These are phyloP conservation scores for Dryadula phaetusa DNA, from an alignment of 2,888 invertebrate species.

Conservation along the genomic window DNA sequence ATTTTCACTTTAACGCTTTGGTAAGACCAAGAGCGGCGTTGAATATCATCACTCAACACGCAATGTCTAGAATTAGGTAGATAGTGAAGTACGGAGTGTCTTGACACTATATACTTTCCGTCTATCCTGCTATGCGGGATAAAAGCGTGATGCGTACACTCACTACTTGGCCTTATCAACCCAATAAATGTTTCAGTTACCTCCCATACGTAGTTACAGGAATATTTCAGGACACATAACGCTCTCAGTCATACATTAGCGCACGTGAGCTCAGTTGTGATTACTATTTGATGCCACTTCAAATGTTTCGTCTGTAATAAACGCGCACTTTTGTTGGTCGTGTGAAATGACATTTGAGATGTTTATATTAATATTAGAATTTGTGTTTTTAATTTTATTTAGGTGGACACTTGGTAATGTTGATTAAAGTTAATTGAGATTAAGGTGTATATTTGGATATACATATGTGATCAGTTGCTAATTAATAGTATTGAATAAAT, in stretches of 20 bases:
- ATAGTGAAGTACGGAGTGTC: no score
- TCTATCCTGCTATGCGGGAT: no score
- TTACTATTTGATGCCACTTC: constrained; percentile 22
- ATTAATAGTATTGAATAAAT: no score
- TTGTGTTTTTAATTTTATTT: not conserved
- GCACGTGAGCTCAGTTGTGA: constrained; percentile 11
- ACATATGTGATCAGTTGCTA: no score
- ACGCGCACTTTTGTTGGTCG: constrained; percentile 27
- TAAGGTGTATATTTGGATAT: not conserved
- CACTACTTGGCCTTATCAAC: no score
- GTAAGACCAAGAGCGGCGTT: no score
- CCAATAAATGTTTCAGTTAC: constrained; percentile 12
- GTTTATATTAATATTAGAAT: not conserved
- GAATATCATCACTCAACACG: no score
- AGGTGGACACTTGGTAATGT: not conserved
- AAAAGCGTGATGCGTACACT: no score
- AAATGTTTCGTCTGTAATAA: constrained; percentile 21
- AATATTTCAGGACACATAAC: constrained; percentile 22
- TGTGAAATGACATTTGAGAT: constrained; percentile 6
- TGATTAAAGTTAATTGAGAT: not conserved
- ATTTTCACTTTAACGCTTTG: no score
- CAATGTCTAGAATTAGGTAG: no score
- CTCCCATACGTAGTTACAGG: not conserved
- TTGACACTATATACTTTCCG: no score
- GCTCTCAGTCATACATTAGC: constrained; percentile 21